Base-by-base conservation (phyloP, 2,797 vertebrate species). In the Rachycentron canadum region DNA sequence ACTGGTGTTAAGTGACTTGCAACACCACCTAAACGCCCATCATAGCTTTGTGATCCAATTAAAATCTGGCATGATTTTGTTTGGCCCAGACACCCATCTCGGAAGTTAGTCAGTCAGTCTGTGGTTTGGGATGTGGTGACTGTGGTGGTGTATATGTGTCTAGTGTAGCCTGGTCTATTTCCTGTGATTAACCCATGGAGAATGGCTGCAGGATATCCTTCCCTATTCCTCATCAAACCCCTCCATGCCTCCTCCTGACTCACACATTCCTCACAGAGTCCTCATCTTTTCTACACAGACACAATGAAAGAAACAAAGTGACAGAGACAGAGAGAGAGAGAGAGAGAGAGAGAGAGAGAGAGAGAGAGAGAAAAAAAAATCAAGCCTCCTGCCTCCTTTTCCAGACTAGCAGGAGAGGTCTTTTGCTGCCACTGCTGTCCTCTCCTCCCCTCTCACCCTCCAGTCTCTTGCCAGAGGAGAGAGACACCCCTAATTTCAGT, bases 101-200 rank as follows among this genome's bases (percentile, higher is more conserved):
- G 82, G 82, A 80, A 83, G 78, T 86, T 53, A 70, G 57, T 78
- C 69, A 86, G 76, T 58, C 55, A 74, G 73, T 34, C 59, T 3
- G 81, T 14, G 86, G 84, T 84, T 90, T 68, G 56, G 90, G 92
- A 93, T 89, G 91, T 93, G 90, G 89, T 76, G 73, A 69, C 66
- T 76, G 85, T 59, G 84, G 84, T 72, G 65, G 77, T 11, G 62
- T 49, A 55, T 59, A 88, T 82, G 61, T 87, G 91, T 92, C 88
- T 90, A 81, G 77, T 56, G 25, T 23, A 59, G 87, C 77, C 78
- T 59, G 75, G 52, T 86, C 88, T 66, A 81, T 71, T 93, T 92
- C 91, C 92, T 92, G 90, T 93, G 93, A 94, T 91, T 92, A 93
- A 93, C 82, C 75, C 67, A 32, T 68, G 50, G 86, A 91, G 93